phyloP scores from a whole-genome alignment of 2,113 vertebrate genomes.

The Abramis brama region DNA sequence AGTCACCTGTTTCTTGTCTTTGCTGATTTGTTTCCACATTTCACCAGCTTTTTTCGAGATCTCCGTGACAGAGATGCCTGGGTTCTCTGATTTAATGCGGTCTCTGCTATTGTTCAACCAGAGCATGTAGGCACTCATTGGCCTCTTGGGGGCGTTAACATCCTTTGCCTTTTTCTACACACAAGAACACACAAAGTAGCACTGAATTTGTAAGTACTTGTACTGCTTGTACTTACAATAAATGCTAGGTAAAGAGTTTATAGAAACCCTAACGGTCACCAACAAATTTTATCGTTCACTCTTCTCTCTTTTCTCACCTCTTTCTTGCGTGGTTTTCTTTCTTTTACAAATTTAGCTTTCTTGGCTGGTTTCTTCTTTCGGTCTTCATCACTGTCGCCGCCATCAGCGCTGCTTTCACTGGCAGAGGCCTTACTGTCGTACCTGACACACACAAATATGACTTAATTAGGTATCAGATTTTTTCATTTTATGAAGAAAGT shows the following conservation, averaged over 20 bases:
- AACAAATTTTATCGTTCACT: neutral
- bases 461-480: neutral
- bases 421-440: constrained; percentile 86
- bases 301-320: constrained; percentile 70
- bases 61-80: constrained; percentile 86
- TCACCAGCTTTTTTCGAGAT: constrained; percentile 86
- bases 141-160: constrained; percentile 82
- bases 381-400: constrained; percentile 72
- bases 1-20: constrained; percentile 78
- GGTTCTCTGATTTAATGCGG: constrained; percentile 82
- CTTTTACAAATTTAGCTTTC: constrained; percentile 78
- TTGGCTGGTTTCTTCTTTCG: constrained; percentile 82
- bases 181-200: neutral
- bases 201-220: neutral
- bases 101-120: constrained; percentile 87
- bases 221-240: neutral
- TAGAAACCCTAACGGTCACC: neutral
- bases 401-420: constrained; percentile 83
- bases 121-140: constrained; percentile 86
- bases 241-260: neutral
- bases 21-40: constrained; percentile 85
- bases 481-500: neutral
- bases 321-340: constrained; percentile 79
- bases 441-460: constrained; percentile 63
- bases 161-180: constrained; percentile 83